A percentile compares a stretch with the other conserved stretches of the same genome.
Evolutionary conservation across 2,113 vertebrate genomes (phyloP).

Genomic region (Phyllostomus discolor): DNA sequence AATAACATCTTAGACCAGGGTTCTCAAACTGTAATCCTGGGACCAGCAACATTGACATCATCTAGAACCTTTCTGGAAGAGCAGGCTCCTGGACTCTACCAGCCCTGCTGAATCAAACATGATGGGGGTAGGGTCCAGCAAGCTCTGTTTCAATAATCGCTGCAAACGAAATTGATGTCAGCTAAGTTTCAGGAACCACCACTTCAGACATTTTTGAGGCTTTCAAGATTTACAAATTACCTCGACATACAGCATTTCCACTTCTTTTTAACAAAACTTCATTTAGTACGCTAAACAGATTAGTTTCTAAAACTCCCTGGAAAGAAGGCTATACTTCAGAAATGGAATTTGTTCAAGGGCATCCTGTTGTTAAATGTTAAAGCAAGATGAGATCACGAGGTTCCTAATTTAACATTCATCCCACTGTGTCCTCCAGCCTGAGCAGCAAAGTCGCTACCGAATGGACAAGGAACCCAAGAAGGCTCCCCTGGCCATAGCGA

Average conservation of each 20-base stretch:
- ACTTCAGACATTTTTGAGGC: not conserved
- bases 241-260: not conserved
- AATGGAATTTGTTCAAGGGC: not conserved
- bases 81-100: too few species aligned
- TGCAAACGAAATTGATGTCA: not conserved
- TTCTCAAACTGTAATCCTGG: not conserved
- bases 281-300: not conserved
- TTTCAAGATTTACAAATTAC: not conserved
- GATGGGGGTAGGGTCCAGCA: fast-evolving
- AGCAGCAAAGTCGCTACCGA: not conserved
- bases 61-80: not conserved
- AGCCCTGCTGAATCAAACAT: not conserved
- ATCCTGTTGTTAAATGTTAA: not conserved
- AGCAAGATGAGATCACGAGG: not conserved
- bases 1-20: not conserved
- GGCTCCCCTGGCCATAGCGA: not conserved
- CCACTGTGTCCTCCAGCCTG: fast-evolving
- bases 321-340: not conserved
- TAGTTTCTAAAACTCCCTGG: not conserved
- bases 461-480: not conserved
- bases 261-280: not conserved
- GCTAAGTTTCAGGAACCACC: not conserved
- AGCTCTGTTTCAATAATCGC: not conserved
- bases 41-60: not conserved
- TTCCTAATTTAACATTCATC: not conserved